Percentiles rank a stretch among this genome's conserved stretches.
phyloP scores from a whole-genome alignment of 2,888 invertebrate genomes.

The Myopa tessellatipennis region DNA sequence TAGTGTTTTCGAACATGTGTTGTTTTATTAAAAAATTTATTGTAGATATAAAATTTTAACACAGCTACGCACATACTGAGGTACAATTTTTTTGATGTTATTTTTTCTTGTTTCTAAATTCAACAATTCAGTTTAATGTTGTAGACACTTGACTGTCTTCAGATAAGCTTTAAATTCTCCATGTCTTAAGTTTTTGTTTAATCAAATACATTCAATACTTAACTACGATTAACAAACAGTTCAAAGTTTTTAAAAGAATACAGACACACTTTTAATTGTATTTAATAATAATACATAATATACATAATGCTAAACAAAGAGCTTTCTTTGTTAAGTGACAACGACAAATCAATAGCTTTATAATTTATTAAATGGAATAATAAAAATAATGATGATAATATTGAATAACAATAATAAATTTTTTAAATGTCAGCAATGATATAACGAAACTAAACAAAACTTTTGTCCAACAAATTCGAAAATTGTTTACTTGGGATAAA shows the following conservation, averaged over 20 bases:
- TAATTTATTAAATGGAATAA: conserved; percentile 29
- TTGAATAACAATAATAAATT: background rate
- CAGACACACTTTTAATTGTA: background rate
- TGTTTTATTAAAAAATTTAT: background rate
- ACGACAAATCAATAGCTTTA: conserved; percentile 30
- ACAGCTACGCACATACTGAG: background rate
- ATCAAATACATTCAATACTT: too few relatives aligned
- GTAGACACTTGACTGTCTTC: too few relatives aligned
- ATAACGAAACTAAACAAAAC: background rate
- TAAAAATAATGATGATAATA: conserved; percentile 4
- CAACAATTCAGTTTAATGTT: too few relatives aligned
- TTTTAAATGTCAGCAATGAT: background rate
- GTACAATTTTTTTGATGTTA: background rate
- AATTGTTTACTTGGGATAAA: background rate
- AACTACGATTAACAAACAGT: too few relatives aligned
- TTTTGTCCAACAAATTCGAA: background rate
- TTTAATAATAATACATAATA: background rate
- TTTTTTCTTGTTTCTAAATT: background rate
- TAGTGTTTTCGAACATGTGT: background rate
- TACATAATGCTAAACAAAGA: background rate
- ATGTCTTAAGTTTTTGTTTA: background rate
- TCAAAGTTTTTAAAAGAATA: too few relatives aligned
- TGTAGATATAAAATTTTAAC: background rate
- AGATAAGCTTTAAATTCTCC: too few relatives aligned
- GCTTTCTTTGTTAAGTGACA: background rate